Conservation (phyloP, 2,888 invertebrate species). For the Tryphoninae sp. region DNA sequence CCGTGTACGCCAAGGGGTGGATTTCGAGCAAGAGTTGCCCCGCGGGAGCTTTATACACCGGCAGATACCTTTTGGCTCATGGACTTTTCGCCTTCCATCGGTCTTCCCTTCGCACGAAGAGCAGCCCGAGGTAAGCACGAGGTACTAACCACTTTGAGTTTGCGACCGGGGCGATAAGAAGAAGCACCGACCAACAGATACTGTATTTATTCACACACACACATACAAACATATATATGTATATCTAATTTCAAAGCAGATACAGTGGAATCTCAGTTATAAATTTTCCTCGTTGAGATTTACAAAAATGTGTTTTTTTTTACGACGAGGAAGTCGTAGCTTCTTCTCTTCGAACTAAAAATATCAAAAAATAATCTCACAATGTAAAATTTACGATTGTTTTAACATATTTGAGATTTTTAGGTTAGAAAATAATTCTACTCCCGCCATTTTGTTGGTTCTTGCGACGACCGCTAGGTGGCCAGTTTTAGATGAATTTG, state of each 20-base stretch:
- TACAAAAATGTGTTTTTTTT: background rate
- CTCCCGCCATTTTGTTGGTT: too few species aligned
- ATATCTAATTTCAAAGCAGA: too few species aligned
- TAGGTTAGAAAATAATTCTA: too few species aligned
- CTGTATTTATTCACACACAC: background rate
- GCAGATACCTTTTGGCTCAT: slow-evolving; percentile 67
- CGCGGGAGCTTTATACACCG: slow-evolving; percentile 56
- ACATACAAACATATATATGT: background rate
- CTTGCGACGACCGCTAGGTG: too few species aligned
- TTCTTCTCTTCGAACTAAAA: too few species aligned
- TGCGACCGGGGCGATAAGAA: slow-evolving; percentile 58
- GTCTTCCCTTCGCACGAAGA: slow-evolving; percentile 69
- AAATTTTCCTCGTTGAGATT: slow-evolving; percentile 3
- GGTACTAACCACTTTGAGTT: slow-evolving; percentile 63
- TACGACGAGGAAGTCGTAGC: background rate
- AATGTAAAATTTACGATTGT: too few species aligned
- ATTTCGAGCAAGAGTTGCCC: slow-evolving; percentile 25
- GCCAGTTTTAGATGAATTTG: too few species aligned
- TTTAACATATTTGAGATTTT: too few species aligned
- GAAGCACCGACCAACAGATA: slow-evolving; percentile 42
- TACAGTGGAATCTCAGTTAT: slow-evolving; percentile 16
- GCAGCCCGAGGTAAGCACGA: slow-evolving; percentile 52
- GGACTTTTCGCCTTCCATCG: slow-evolving; percentile 74
- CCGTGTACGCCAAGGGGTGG: background rate
- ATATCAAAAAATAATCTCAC: too few species aligned